phyloP scores from a whole-genome alignment of 2,888 invertebrate species.

The Morpho achilles region DNA sequence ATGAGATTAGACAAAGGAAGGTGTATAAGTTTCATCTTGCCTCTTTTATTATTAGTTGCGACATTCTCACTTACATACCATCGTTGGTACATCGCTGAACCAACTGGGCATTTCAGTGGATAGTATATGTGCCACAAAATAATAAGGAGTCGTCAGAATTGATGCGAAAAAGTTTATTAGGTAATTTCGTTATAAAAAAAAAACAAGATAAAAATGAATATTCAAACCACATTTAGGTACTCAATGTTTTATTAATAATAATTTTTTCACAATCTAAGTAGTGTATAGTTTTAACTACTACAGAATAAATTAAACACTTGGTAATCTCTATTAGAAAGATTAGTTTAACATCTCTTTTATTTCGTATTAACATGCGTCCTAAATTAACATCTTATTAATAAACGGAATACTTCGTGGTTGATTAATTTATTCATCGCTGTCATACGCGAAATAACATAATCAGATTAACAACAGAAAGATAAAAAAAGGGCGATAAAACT shows the following conservation, averaged over 20 bases:
- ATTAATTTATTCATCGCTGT: background rate
- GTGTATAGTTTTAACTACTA: conserved; percentile 65
- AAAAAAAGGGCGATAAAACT: too few relatives aligned
- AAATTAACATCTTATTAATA: conserved; percentile 11
- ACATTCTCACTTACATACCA: too few relatives aligned
- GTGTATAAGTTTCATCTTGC: too few relatives aligned
- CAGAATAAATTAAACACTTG: conserved; percentile 66
- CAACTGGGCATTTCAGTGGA: too few relatives aligned
- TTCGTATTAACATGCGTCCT: background rate
- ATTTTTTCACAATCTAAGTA: conserved; percentile 74
- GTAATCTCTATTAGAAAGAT: conserved; percentile 51
- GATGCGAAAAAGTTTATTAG: too few relatives aligned
- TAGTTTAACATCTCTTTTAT: conserved; percentile 37
- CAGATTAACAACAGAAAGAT: background rate
- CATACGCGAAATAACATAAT: background rate
- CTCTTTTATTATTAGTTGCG: too few relatives aligned
- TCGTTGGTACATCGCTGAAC: too few relatives aligned
- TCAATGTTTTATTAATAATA: conserved; percentile 64
- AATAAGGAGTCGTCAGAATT: background rate
- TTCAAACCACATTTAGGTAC: conserved; percentile 38
- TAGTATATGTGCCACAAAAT: background rate
- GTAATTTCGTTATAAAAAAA: too few relatives aligned
- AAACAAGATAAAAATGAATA: background rate
- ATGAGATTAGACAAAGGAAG: too few relatives aligned
- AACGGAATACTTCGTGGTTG: background rate